Percentiles rank a stretch among this genome's conserved stretches.
Conservation (phyloP, 1,140 invertebrate genomes). For the Tetranychus cinnabarinus region DNA sequence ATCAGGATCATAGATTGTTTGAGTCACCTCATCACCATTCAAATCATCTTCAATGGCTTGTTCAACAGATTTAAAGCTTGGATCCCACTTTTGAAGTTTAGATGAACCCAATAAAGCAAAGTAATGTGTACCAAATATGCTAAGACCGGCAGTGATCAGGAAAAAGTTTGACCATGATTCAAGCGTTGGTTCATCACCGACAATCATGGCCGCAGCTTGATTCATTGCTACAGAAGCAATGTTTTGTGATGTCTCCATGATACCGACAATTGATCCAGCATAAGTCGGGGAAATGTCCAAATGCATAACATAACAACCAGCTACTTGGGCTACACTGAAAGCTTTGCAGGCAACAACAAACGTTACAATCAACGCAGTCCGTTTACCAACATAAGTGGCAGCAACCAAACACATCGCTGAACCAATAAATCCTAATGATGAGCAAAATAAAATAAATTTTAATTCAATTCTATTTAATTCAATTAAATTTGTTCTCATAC, state of each 20-base stretch:
- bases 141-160: slow-evolving; percentile 46
- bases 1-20: too few species aligned
- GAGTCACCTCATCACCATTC: too few species aligned
- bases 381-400: slow-evolving; percentile 40
- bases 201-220: slow-evolving; percentile 12
- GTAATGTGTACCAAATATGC: slow-evolving; percentile 42
- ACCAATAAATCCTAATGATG: slow-evolving; percentile 24
- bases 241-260: slow-evolving; percentile 17
- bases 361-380: slow-evolving; percentile 15
- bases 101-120: slow-evolving; percentile 26
- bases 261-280: slow-evolving; percentile 16
- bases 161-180: slow-evolving; percentile 60
- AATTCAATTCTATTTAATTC: too few species aligned
- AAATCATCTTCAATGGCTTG: too few species aligned
- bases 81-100: slow-evolving; percentile 5
- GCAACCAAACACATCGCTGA: slow-evolving; percentile 40
- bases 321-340: slow-evolving; percentile 6
- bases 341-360: neutral
- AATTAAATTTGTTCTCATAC: too few species aligned
- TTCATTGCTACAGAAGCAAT: slow-evolving; percentile 16
- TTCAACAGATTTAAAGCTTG: too few species aligned
- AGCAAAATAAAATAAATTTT: slow-evolving; percentile 10
- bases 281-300: slow-evolving; percentile 12
- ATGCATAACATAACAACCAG: slow-evolving; percentile 6
- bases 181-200: slow-evolving; percentile 33